Conservation (phyloP, 2,888 invertebrate species). For the Cordilura impudica region DNA sequence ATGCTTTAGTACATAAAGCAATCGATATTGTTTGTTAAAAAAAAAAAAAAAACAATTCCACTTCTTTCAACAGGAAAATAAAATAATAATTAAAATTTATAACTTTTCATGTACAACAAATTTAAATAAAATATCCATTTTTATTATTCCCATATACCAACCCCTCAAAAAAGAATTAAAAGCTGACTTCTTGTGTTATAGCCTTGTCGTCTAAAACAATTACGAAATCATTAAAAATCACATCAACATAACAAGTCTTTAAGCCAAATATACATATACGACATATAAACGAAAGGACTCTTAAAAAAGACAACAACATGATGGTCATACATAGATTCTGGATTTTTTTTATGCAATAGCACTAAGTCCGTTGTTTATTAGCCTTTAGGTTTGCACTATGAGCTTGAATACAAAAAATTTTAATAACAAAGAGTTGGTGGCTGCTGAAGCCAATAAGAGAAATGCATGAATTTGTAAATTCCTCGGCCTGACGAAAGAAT, state of each 20-base stretch:
- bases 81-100: conserved; percentile 39
- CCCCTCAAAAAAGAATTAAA: background rate
- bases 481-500: too few species aligned
- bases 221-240: conserved; percentile 71
- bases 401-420: conserved; percentile 58
- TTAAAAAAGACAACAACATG: conserved; percentile 35
- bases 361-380: conserved; percentile 52
- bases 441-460: too few species aligned
- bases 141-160: too few species aligned
- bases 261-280: conserved; percentile 47
- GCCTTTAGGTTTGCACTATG: conserved; percentile 54
- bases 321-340: conserved; percentile 36
- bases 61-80: background rate
- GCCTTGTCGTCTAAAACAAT: conserved; percentile 70
- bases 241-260: conserved; percentile 64
- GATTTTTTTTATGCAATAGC: conserved; percentile 19
- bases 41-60: background rate
- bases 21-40: background rate
- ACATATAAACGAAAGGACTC: conserved; percentile 9
- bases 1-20: conserved; percentile 32
- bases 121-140: conserved; percentile 41
- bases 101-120: conserved; percentile 37
- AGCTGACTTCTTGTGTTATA: conserved; percentile 49
- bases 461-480: too few species aligned
- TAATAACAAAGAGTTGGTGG: too few species aligned